These are phyloP conservation scores for Meandrusa payeni DNA, from an alignment of 2,888 invertebrate genomes.

Conservation along the genomic window DNA sequence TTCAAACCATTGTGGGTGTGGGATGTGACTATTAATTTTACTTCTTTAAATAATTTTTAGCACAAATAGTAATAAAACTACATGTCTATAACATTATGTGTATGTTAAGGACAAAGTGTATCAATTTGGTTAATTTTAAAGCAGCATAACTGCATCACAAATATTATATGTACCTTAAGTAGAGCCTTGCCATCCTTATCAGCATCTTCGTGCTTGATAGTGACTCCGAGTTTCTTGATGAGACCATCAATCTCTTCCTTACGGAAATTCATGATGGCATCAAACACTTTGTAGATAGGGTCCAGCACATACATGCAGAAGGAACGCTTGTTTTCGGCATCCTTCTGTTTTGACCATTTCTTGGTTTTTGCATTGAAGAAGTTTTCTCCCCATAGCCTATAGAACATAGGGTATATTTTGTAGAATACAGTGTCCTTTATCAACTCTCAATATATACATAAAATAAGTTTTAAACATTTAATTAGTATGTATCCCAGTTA, in stretches of 20 bases:
- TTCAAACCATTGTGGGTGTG: too few species aligned
- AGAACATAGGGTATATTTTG: too few species aligned
- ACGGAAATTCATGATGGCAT: constrained; percentile 93
- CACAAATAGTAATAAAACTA: too few species aligned
- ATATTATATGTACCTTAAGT: constrained; percentile 91
- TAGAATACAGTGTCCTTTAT: too few species aligned
- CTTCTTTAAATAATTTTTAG: too few species aligned
- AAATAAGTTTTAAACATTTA: too few species aligned
- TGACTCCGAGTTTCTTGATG: constrained; percentile 94
- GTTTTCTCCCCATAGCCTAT: constrained; percentile 97
- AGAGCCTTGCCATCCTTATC: constrained; percentile 98
- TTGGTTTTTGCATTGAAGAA: constrained; percentile 98
- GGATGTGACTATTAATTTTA: too few species aligned
- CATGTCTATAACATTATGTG: too few species aligned
- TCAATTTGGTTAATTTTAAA: too few species aligned
- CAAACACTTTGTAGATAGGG: constrained; percentile 97
- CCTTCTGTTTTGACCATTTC: constrained; percentile 98
- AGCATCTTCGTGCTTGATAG: constrained; percentile 95
- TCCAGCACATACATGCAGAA: constrained; percentile 99
- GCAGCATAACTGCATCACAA: too few species aligned
- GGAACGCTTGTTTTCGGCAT: constrained; percentile 95
- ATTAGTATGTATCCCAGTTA: constrained; percentile 47
- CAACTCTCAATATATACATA: too few species aligned
- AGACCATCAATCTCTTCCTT: constrained; percentile 95
- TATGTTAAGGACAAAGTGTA: too few species aligned